A percentile compares a stretch with the other conserved stretches of the same genome.
Evolutionary conservation across 2,888 invertebrate genomes (phyloP).

Genomic region (Habrosyne pyritoides): DNA sequence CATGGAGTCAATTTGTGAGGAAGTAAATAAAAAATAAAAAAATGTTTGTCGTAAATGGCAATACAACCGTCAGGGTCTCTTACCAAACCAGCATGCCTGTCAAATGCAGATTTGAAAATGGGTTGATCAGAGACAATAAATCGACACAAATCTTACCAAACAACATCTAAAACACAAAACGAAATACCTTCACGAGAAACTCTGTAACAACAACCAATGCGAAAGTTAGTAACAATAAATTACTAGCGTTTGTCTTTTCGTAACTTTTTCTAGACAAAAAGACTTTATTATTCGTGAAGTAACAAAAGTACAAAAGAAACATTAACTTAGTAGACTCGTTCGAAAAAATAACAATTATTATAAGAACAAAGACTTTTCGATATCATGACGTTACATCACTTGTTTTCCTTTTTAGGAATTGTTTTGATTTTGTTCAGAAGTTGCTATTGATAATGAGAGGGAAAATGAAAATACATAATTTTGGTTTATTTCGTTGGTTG

Average conservation of each 20-base stretch:
- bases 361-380: constrained; percentile 28
- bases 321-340: constrained; percentile 17
- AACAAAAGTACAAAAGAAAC: constrained; percentile 30
- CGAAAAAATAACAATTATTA: constrained; percentile 26
- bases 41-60: too few species aligned
- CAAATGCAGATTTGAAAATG: not conserved
- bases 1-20: too few species aligned
- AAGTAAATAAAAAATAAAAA: too few species aligned
- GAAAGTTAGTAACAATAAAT: constrained; percentile 12
- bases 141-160: not conserved
- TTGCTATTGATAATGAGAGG: not conserved
- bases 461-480: not conserved
- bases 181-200: not conserved
- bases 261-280: constrained; percentile 24
- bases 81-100: too few species aligned
- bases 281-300: constrained; percentile 26
- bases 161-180: not conserved
- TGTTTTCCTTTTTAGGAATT: not conserved
- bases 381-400: constrained; percentile 18
- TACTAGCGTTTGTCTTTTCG: constrained; percentile 17
- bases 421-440: not conserved
- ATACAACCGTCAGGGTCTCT: too few species aligned
- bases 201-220: not conserved
- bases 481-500: not conserved
- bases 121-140: not conserved